Percentiles rank a stretch among this genome's conserved stretches.
Evolutionary conservation across 2,113 vertebrate genomes (phyloP).

Genomic region (Puffinus mauretanicus): DNA sequence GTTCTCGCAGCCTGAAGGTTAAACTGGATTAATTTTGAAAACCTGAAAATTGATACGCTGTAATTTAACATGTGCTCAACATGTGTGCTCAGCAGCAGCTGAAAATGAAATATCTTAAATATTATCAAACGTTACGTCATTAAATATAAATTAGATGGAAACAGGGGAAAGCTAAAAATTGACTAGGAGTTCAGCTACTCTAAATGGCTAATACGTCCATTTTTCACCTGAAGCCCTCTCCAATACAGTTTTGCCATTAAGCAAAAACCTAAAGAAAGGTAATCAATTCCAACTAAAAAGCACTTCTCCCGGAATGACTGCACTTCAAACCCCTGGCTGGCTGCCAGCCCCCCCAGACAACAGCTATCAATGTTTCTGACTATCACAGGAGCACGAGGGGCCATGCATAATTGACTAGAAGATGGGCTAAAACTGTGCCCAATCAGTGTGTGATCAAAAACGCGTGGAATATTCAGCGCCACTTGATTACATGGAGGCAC

Average conservation of each 20-base stretch:
- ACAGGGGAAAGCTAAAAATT: slow-evolving; percentile 65
- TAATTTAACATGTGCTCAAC: background rate
- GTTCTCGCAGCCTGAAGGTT: slow-evolving; percentile 26
- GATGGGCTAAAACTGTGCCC: slow-evolving; percentile 85
- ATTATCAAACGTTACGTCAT: slow-evolving; percentile 56
- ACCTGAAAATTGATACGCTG: background rate
- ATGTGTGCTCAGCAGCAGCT: slow-evolving; percentile 7
- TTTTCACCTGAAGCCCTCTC: slow-evolving; percentile 78
- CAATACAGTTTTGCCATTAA: slow-evolving; percentile 74
- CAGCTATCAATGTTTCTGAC: slow-evolving; percentile 73
- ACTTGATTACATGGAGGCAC: slow-evolving; percentile 79
- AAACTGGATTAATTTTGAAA: background rate
- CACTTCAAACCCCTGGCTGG: slow-evolving; percentile 74
- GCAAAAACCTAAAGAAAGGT: slow-evolving; percentile 76
- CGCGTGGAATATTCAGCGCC: slow-evolving; percentile 80
- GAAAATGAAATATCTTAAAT: slow-evolving; percentile 25
- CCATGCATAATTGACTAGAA: slow-evolving; percentile 85
- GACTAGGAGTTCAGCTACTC: slow-evolving; percentile 72
- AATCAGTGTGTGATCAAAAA: slow-evolving; percentile 83
- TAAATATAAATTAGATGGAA: slow-evolving; percentile 69
- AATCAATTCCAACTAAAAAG: slow-evolving; percentile 83
- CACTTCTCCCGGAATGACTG: slow-evolving; percentile 72
- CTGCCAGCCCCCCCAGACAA: slow-evolving; percentile 73
- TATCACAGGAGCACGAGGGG: slow-evolving; percentile 72
- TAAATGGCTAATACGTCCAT: slow-evolving; percentile 64